Percentiles rank a stretch among this genome's conserved stretches.
These are phyloP conservation scores for Caenorhabditis becei DNA, from an alignment of 2,888 invertebrate species.

Conservation along the genomic window DNA sequence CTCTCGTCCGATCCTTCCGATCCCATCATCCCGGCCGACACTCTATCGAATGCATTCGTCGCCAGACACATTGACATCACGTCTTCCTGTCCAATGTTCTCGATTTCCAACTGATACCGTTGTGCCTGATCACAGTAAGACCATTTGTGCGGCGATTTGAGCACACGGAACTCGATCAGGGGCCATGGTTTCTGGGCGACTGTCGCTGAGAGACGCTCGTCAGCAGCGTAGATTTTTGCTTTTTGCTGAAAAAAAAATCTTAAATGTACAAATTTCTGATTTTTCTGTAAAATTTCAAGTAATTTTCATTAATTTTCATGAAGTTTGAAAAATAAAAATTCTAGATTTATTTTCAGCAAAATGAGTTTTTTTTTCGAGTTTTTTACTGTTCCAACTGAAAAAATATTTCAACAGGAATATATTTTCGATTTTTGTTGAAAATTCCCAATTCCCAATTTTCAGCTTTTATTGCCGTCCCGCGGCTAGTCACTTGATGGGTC, in stretches of 20 bases:
- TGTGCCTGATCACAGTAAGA: slow-evolving; percentile 68
- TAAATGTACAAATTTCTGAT: not conserved
- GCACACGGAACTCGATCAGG: slow-evolving; percentile 67
- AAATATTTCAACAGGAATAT: not conserved
- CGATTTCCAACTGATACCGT: slow-evolving; percentile 59
- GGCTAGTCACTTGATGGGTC: too few relatives aligned
- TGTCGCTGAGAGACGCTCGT: slow-evolving; percentile 68
- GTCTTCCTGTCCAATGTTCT: slow-evolving; percentile 70
- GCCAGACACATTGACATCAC: slow-evolving; percentile 62
- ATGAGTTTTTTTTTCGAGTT: not conserved
- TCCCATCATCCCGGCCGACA: slow-evolving; percentile 38
- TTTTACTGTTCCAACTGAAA: too few relatives aligned
- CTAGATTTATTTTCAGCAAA: not conserved
- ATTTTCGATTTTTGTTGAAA: not conserved
- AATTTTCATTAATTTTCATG: not conserved
- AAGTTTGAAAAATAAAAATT: not conserved
- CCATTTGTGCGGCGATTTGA: slow-evolving; percentile 46
- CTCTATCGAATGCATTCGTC: slow-evolving; percentile 68
- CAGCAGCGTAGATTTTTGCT: slow-evolving; percentile 62
- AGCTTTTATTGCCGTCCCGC: too few relatives aligned
- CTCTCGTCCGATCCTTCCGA: slow-evolving; percentile 4
- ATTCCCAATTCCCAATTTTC: not conserved
- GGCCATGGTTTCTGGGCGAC: slow-evolving; percentile 72
- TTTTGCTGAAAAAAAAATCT: slow-evolving; percentile 58
- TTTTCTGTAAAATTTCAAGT: not conserved